These are phyloP conservation scores for Hippocampus zosterae DNA, from an alignment of 2,113 vertebrate genomes.

Conservation along the genomic window DNA sequence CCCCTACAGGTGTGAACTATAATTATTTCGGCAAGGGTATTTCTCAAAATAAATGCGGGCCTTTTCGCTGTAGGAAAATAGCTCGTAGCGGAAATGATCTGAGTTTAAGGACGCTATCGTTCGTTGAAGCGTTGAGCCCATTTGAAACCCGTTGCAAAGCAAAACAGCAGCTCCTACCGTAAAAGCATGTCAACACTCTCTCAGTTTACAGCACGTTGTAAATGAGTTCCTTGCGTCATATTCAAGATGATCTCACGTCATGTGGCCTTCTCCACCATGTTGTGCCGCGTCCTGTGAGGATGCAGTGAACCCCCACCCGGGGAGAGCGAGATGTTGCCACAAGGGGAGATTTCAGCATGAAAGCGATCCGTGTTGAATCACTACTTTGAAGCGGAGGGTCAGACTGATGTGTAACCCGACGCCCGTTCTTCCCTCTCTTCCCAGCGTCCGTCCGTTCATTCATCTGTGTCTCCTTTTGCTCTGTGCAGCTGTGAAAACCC, in stretches of 20 bases:
- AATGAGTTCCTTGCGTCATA: too few species aligned
- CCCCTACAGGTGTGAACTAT: background rate
- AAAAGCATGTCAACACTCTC: too few species aligned
- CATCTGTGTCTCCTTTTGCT: constrained; percentile 35
- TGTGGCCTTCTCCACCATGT: too few species aligned
- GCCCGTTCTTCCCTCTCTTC: constrained; percentile 31
- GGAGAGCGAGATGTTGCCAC: too few species aligned
- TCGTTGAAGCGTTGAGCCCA: too few species aligned
- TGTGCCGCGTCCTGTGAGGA: too few species aligned
- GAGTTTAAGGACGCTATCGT: background rate
- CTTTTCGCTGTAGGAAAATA: background rate
- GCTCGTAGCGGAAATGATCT: background rate
- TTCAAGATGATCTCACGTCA: too few species aligned
- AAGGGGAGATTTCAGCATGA: constrained; percentile 17
- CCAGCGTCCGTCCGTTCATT: constrained; percentile 29
- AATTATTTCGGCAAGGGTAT: background rate
- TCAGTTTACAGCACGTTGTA: too few species aligned
- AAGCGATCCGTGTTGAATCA: constrained; percentile 30
- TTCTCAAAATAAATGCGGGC: background rate
- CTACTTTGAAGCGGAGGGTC: constrained; percentile 50
- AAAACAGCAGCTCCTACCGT: too few species aligned
- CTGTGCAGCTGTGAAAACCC: constrained; percentile 52
- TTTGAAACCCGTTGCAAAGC: too few species aligned
- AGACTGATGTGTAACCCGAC: constrained; percentile 51
- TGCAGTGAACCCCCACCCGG: too few species aligned